Evolutionary conservation across 2,888 invertebrate species (phyloP).

Genomic region (Ochropacha duplaris): DNA sequence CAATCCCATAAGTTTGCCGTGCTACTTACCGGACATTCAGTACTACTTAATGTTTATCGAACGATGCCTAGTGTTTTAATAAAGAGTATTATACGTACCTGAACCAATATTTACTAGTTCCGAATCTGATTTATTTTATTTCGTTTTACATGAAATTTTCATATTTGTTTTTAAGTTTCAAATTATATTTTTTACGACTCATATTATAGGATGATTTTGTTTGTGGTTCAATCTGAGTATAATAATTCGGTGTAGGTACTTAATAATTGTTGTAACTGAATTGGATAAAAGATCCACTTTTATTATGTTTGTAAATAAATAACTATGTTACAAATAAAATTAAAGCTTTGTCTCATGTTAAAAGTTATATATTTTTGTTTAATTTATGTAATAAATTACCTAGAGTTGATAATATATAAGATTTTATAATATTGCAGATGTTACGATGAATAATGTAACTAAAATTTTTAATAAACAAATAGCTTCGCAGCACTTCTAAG

Average conservation of each 20-base stretch:
- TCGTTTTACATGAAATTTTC: constrained; percentile 11
- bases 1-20: too few relatives aligned
- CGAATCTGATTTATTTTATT: constrained; percentile 1
- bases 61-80: constrained; percentile 11
- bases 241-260: not conserved
- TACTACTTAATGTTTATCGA: too few relatives aligned
- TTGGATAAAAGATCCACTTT: not conserved
- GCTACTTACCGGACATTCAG: too few relatives aligned
- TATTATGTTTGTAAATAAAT: not conserved
- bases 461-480: not conserved
- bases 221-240: not conserved
- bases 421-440: not conserved
- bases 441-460: not conserved
- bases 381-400: not conserved
- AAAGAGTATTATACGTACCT: constrained; percentile 27
- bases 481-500: not conserved
- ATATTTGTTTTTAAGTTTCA: not conserved
- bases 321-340: not conserved
- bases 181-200: not conserved
- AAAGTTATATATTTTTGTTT: not conserved
- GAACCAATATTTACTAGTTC: constrained; percentile 9
- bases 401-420: not conserved
- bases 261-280: not conserved
- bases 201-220: too few relatives aligned
- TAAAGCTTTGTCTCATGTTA: not conserved